Conservation (phyloP, 2,888 invertebrate species). For the Myopa testacea region DNA sequence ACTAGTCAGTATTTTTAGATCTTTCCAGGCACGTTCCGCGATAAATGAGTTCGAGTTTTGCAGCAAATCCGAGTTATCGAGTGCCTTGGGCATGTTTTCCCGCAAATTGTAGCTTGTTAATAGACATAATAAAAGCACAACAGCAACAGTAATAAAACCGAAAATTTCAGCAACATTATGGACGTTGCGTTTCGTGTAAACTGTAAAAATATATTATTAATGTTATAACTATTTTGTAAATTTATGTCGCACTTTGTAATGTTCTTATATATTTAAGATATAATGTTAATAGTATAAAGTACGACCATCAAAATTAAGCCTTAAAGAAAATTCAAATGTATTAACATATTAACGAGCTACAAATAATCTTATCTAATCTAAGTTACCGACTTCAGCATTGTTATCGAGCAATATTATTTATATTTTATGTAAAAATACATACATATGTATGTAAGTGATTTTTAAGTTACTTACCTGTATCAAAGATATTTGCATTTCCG, state of each 20-base stretch:
- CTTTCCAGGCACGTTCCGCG: conserved; percentile 76
- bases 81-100: conserved; percentile 54
- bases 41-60: conserved; percentile 69
- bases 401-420: too few species aligned
- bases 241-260: background rate
- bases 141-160: conserved; percentile 50
- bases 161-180: conserved; percentile 57
- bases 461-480: conserved; percentile 22
- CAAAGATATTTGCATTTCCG: conserved; percentile 17
- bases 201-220: conserved; percentile 45
- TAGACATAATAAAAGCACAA: conserved; percentile 51
- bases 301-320: too few species aligned
- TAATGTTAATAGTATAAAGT: too few species aligned
- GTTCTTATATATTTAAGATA: background rate
- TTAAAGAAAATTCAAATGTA: too few species aligned
- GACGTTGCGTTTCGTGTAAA: conserved; percentile 56
- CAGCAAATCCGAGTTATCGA: conserved; percentile 54
- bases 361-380: too few species aligned
- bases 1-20: conserved; percentile 74
- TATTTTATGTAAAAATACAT: too few species aligned
- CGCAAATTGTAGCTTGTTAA: conserved; percentile 53
- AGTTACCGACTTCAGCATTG: too few species aligned
- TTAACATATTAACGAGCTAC: too few species aligned
- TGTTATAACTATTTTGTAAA: background rate
- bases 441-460: background rate